Percentiles rank a stretch among this genome's conserved stretches.
These are phyloP conservation scores for Drosophila villosipedis DNA, from an alignment of 2,888 invertebrate genomes.

Conservation along the genomic window DNA sequence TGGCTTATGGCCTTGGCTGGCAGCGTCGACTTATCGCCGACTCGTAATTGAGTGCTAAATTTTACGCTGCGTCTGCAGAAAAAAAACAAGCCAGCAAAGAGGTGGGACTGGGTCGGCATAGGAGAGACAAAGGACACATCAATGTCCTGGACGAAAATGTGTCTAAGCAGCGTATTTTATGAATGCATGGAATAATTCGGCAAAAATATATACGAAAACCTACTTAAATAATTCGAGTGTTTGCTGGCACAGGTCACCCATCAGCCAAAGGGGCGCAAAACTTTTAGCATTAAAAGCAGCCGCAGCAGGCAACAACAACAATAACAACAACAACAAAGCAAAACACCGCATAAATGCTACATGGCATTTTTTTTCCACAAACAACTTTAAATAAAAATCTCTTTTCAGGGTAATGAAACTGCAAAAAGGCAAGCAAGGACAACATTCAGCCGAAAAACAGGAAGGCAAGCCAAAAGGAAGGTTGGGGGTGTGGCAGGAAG, in stretches of 20 bases:
- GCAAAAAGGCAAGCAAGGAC: slow-evolving; percentile 65
- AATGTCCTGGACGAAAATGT: slow-evolving; percentile 48
- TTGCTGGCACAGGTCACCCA: slow-evolving; percentile 48
- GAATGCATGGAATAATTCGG: slow-evolving; percentile 78
- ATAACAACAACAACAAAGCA: slow-evolving; percentile 48
- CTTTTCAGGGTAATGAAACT: slow-evolving; percentile 77
- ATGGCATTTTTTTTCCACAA: slow-evolving; percentile 64
- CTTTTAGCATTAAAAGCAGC: slow-evolving; percentile 68
- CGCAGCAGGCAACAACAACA: slow-evolving; percentile 42
- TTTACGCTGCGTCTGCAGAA: slow-evolving; percentile 72
- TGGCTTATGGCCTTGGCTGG: slow-evolving; percentile 27
- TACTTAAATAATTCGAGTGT: slow-evolving; percentile 74
- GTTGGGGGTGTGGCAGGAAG: background rate
- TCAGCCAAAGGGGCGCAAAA: slow-evolving; percentile 56
- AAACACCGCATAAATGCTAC: slow-evolving; percentile 78
- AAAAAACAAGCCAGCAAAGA: slow-evolving; percentile 8
- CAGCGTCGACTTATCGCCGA: slow-evolving; percentile 61
- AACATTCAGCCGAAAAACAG: slow-evolving; percentile 21
- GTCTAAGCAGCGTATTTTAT: slow-evolving; percentile 74
- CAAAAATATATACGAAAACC: slow-evolving; percentile 27
- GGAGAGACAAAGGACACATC: slow-evolving; percentile 47
- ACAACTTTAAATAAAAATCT: slow-evolving; percentile 80
- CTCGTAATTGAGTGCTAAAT: slow-evolving; percentile 74
- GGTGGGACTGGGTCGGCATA: background rate
- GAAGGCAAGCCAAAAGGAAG: slow-evolving; percentile 19